Percentiles rank a stretch among this genome's conserved stretches.
Evolutionary conservation across 2,113 vertebrate genomes (phyloP).

Genomic region (Ctenomys sociabilis): DNA sequence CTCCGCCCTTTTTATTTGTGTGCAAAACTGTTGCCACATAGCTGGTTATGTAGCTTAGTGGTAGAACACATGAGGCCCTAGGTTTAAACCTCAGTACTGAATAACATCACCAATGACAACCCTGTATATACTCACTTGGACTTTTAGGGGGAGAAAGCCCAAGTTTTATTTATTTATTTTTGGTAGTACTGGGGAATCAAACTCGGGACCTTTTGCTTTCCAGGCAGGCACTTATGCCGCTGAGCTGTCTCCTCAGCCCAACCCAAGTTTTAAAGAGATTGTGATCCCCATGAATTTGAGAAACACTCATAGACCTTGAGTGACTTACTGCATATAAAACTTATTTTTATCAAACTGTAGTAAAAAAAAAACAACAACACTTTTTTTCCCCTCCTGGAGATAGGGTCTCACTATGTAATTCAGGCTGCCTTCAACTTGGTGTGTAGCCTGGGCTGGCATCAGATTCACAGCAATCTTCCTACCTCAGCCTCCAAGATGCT

Average conservation of each 20-base stretch:
- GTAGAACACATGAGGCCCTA: neutral
- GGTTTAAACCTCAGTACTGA: neutral
- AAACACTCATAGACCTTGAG: neutral
- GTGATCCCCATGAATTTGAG: slow-evolving; percentile 15
- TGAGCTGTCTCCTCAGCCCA: neutral
- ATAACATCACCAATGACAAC: neutral
- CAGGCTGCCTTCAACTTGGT: neutral
- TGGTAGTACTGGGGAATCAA: no score
- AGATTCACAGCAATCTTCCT: neutral
- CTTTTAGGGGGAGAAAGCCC: neutral
- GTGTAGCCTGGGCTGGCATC: neutral
- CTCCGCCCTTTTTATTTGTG: neutral
- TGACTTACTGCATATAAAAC: neutral
- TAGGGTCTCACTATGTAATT: neutral
- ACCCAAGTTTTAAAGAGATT: slow-evolving; percentile 14
- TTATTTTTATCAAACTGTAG: slow-evolving; percentile 42
- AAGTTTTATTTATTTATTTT: neutral
- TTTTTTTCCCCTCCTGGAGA: neutral
- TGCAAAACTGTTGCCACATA: neutral
- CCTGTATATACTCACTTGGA: neutral
- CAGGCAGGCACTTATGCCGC: no score
- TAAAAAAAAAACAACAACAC: neutral
- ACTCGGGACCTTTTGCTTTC: no score
- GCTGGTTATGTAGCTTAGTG: neutral
- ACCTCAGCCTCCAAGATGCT: neutral